Percentiles rank a stretch among this genome's conserved stretches.
Evolutionary conservation across 2,113 vertebrate species (phyloP).

Genomic region (Paramisgurnus dabryanus): DNA sequence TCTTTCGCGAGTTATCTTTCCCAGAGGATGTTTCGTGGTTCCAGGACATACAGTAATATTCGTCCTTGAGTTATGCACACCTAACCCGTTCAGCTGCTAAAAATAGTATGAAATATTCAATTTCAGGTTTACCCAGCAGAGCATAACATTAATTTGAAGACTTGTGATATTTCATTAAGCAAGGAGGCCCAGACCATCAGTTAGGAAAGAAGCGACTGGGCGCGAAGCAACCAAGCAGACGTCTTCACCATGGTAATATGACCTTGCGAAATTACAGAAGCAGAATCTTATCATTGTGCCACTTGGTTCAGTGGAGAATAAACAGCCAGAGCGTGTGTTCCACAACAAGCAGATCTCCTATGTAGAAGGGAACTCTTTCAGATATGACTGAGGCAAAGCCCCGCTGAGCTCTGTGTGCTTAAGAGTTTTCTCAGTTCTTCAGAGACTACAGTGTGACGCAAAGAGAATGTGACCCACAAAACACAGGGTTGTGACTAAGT

Average conservation of each 20-base stretch:
- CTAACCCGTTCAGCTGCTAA: conserved; percentile 23
- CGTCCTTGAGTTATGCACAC: conserved; percentile 38
- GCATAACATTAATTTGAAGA: conserved; percentile 57
- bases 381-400: conserved; percentile 11
- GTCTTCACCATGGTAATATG: conserved; percentile 33
- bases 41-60: conserved; percentile 6
- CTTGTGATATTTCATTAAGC: conserved; percentile 52
- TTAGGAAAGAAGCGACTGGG: conserved; percentile 47
- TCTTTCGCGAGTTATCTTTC: neutral
- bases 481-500: conserved; percentile 39
- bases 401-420: conserved; percentile 34
- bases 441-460: neutral
- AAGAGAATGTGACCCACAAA: conserved; percentile 36
- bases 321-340: conserved; percentile 42
- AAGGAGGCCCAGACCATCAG: conserved; percentile 42
- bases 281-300: conserved; percentile 39
- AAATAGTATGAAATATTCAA: conserved; percentile 40
- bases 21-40: neutral
- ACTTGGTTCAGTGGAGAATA: conserved; percentile 48
- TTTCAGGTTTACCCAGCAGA: conserved; percentile 44
- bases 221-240: conserved; percentile 47
- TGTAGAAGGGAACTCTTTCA: conserved; percentile 18
- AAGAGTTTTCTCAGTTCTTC: neutral
- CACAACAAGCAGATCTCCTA: conserved; percentile 35
- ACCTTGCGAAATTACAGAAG: conserved; percentile 49